These are phyloP conservation scores for Habroteleia sp. DNA, from an alignment of 2,888 invertebrate species.

Conservation along the genomic window DNA sequence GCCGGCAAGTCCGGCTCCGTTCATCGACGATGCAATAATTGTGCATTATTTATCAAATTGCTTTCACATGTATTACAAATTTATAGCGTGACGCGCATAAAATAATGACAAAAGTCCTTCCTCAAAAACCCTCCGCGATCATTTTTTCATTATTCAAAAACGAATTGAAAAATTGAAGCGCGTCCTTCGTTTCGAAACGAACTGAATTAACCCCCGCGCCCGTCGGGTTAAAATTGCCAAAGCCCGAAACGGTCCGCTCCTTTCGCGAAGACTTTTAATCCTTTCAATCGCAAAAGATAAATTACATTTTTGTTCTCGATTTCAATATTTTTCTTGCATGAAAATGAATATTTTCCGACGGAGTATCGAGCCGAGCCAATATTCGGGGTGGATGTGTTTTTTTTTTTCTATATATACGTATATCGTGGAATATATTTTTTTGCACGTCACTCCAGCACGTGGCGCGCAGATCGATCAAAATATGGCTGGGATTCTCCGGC, in stretches of 20 bases:
- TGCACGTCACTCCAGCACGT: slow-evolving; percentile 76
- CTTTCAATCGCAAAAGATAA: slow-evolving; percentile 52
- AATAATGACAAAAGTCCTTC: too few species aligned
- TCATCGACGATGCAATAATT: slow-evolving; percentile 39
- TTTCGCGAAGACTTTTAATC: slow-evolving; percentile 19
- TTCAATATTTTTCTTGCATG: slow-evolving; percentile 59
- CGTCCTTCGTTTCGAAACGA: too few species aligned
- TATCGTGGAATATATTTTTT: slow-evolving; percentile 74
- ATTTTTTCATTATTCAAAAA: too few species aligned
- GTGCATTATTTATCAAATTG: slow-evolving; percentile 25
- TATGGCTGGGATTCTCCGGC: slow-evolving; percentile 68
- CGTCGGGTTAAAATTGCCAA: too few species aligned
- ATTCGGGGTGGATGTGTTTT: slow-evolving; percentile 61
- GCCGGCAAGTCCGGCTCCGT: slow-evolving; percentile 30
- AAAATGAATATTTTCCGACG: slow-evolving; percentile 60
- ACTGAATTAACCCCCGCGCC: too few species aligned
- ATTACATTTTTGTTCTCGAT: slow-evolving; percentile 52
- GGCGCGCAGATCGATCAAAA: slow-evolving; percentile 76
- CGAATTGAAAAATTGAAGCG: too few species aligned
- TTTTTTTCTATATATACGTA: slow-evolving; percentile 59
- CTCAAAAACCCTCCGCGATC: too few species aligned
- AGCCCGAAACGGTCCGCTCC: too few species aligned
- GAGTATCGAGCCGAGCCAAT: slow-evolving; percentile 62
- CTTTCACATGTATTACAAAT: slow-evolving; percentile 17
- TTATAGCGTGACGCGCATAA: not conserved